Evolutionary conservation across 2,113 vertebrate species (phyloP).

Genomic region (Aegithalos caudatus): DNA sequence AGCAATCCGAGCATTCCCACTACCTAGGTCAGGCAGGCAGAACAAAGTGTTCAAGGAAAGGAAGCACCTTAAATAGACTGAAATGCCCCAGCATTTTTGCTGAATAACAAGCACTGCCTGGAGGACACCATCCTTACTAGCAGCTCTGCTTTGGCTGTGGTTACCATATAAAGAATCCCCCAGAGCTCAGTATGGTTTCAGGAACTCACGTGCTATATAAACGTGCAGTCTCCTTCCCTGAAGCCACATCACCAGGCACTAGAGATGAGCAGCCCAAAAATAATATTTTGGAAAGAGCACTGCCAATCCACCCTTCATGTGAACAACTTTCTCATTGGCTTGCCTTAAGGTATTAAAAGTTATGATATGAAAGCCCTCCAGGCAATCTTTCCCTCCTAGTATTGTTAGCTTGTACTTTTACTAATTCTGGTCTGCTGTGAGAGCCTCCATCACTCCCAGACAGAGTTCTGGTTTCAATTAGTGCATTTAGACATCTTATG

Average conservation of each 20-base stretch:
- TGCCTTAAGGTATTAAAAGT: not conserved
- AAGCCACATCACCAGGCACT: conserved; percentile 31
- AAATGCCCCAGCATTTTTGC: not conserved
- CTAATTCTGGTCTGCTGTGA: not conserved
- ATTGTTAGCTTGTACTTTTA: not conserved
- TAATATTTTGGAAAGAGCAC: conserved; percentile 34
- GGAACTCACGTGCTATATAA: not conserved
- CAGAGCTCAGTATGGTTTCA: not conserved
- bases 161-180: not conserved
- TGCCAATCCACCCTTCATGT: conserved; percentile 14
- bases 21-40: not conserved
- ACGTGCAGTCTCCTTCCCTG: not conserved
- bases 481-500: not conserved
- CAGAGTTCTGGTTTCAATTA: not conserved
- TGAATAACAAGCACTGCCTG: not conserved
- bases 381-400: not conserved
- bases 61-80: not conserved
- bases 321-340: conserved; percentile 6
- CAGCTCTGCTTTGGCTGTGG: not conserved
- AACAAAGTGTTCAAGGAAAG: not conserved
- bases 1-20: not conserved
- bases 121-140: not conserved
- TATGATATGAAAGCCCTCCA: not conserved
- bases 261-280: conserved; percentile 27
- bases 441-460: not conserved